Percentiles rank a stretch among this genome's conserved stretches.
phyloP scores from a whole-genome alignment of 1,140 invertebrate genomes.

The Eurosta solidaginis region DNA sequence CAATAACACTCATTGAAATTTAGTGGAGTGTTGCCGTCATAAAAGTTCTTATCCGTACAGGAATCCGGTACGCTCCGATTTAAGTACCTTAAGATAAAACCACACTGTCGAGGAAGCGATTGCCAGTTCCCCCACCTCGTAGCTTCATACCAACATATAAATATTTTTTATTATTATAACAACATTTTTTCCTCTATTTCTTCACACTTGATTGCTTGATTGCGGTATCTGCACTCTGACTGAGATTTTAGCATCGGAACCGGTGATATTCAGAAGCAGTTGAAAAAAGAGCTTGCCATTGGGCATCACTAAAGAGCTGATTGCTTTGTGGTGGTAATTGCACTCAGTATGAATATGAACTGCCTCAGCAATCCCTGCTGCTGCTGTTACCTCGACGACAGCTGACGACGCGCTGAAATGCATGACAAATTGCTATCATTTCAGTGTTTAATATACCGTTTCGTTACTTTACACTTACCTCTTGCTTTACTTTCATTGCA shows the following conservation, averaged over 20 bases:
- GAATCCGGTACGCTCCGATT: too few species aligned
- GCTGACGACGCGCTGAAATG: not conserved
- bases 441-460: not conserved
- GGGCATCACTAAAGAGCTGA: not conserved
- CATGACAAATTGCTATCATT: constrained; percentile 18
- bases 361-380: too few species aligned
- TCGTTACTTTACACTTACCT: not conserved
- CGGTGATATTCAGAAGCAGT: not conserved
- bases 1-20: too few species aligned
- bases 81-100: too few species aligned
- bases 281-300: not conserved
- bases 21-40: too few species aligned
- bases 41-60: too few species aligned
- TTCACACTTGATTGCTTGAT: constrained; percentile 26
- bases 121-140: too few species aligned
- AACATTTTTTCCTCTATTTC: not conserved
- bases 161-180: not conserved
- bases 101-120: too few species aligned
- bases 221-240: not conserved
- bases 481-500: not conserved
- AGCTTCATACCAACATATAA: not conserved
- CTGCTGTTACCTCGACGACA: not conserved
- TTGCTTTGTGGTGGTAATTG: constrained; percentile 12
- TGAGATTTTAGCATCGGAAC: not conserved
- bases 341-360: not conserved